Evolutionary conservation across 1,140 invertebrate genomes (phyloP).

Genomic region (Reticulitermes speratus): DNA sequence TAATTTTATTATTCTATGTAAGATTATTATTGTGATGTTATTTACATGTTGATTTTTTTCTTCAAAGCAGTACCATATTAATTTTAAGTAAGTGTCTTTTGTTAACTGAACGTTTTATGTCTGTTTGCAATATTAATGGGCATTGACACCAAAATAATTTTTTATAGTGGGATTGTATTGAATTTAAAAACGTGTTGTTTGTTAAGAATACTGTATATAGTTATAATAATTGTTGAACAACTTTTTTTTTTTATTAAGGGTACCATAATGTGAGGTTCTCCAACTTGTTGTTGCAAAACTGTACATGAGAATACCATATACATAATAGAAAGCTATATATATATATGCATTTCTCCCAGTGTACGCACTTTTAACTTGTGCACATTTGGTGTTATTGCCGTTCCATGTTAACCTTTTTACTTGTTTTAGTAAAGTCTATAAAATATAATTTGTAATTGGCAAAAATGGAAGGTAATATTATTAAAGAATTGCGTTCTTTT

Average conservation of each 20-base stretch:
- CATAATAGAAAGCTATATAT: too few species aligned
- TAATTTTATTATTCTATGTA: neutral
- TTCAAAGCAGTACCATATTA: neutral
- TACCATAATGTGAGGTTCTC: neutral
- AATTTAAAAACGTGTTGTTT: constrained; percentile 29
- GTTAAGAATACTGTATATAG: neutral
- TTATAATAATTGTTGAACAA: neutral
- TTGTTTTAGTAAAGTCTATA: too few species aligned
- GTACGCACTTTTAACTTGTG: too few species aligned
- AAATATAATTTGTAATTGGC: too few species aligned
- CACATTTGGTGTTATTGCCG: too few species aligned
- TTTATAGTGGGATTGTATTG: neutral
- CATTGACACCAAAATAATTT: neutral
- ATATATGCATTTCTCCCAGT: too few species aligned
- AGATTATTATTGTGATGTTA: neutral
- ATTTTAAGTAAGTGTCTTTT: neutral
- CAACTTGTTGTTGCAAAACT: neutral
- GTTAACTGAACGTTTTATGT: neutral
- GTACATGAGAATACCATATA: too few species aligned
- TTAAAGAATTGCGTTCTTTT: too few species aligned
- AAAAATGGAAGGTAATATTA: too few species aligned
- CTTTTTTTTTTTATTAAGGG: neutral
- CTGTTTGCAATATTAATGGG: neutral
- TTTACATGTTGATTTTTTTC: neutral
- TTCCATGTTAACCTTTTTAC: too few species aligned